Conservation (phyloP, 2,113 vertebrate genomes). For the Hassar affinis region DNA sequence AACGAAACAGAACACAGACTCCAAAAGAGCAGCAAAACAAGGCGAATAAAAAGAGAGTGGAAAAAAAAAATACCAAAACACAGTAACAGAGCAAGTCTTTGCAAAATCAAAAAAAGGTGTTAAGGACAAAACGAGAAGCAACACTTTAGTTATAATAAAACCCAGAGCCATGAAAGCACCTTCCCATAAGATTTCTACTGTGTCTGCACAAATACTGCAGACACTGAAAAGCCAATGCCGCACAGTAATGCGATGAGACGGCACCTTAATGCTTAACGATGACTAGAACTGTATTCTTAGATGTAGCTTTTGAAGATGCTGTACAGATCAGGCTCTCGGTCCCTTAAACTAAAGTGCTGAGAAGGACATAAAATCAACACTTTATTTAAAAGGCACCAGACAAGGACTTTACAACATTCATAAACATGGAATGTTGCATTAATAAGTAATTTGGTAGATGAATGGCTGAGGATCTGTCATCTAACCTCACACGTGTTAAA, state of each 20-base stretch:
- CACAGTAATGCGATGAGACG: neutral
- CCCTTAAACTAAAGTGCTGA: slow-evolving; percentile 44
- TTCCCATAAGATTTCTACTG: neutral
- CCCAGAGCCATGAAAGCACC: slow-evolving; percentile 27
- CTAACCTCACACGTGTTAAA: neutral
- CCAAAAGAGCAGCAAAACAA: neutral
- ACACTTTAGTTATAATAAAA: slow-evolving; percentile 44
- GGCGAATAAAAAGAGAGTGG: neutral
- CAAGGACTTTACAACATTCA: slow-evolving; percentile 6
- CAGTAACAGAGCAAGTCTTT: neutral
- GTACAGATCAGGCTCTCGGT: slow-evolving; percentile 1
- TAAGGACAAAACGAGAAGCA: neutral
- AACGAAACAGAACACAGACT: neutral
- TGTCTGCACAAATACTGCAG: neutral
- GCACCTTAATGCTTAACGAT: neutral
- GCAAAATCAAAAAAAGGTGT: neutral
- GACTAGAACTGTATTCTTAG: neutral
- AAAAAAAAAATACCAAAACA: neutral
- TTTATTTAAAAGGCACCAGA: slow-evolving; percentile 49
- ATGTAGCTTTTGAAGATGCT: neutral
- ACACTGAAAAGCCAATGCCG: neutral
- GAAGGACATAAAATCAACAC: slow-evolving; percentile 35
- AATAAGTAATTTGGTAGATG: neutral
- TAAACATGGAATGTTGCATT: neutral
- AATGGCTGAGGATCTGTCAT: neutral